Conservation (phyloP, 2,797 vertebrate species). For the Bradypus variegatus region DNA sequence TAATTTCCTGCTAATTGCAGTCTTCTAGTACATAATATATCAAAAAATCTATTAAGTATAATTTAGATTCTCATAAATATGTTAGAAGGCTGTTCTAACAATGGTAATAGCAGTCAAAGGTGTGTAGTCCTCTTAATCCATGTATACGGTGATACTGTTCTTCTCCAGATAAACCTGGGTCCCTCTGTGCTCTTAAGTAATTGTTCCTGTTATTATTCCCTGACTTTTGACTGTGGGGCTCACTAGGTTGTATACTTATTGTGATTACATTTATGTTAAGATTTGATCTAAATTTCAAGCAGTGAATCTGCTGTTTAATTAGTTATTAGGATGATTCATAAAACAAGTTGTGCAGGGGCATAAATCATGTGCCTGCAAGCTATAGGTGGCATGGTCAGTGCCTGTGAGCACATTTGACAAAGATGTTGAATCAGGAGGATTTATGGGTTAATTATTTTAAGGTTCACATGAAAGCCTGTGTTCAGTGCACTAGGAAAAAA, state of each 20-base stretch:
- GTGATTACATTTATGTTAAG: neutral
- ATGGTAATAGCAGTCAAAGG: neutral
- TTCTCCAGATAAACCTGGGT: neutral
- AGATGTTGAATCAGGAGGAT: neutral
- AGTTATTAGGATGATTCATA: neutral
- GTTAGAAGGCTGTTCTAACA: slow-evolving; percentile 44
- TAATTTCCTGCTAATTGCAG: slow-evolving; percentile 59
- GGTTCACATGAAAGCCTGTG: slow-evolving; percentile 28
- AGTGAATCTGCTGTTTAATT: neutral
- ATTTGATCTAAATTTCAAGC: neutral
- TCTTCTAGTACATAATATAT: slow-evolving; percentile 49
- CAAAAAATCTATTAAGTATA: slow-evolving; percentile 58
- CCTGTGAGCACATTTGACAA: neutral
- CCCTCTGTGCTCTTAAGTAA: neutral
- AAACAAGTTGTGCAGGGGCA: neutral
- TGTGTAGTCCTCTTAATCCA: slow-evolving; percentile 12
- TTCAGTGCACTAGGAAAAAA: neutral
- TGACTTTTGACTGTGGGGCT: neutral
- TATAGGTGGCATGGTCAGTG: neutral
- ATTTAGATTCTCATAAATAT: slow-evolving; percentile 53
- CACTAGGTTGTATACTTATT: neutral
- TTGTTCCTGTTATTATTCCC: neutral
- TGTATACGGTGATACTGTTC: neutral
- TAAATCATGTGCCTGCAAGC: neutral
- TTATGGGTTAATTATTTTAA: slow-evolving; percentile 31